Base-by-base conservation (phyloP, 1,140 invertebrate species). In the Diplogasteroides magnus region DNA sequence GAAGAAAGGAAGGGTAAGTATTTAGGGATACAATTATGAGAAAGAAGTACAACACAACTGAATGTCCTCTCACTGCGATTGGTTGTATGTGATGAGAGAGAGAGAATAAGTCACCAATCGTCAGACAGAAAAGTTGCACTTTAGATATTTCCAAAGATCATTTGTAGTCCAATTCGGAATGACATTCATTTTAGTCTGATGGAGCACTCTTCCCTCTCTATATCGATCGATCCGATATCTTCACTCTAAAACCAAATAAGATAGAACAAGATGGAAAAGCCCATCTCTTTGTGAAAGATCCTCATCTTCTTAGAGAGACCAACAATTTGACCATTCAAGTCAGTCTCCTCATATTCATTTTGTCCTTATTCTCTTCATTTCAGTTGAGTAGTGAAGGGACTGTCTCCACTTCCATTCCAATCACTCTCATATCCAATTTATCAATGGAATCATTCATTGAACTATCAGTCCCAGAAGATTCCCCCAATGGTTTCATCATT, bases 181-280 rank as follows among this genome's bases (percentile, higher is more conserved):
- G 6, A 11, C 37, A 6, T 48, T 48, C 37, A 11, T 48, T 63
- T 63, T 27, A 63, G 61, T 11, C 23, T 13, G 64, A n/a, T 14
- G 48, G 31, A 23, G 6, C 23, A 2, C 31, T 26, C 25, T 31
- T 65, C 31, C 6, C 2, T 37, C 2, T 65, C 2, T 48, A 28
- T 56, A 27, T 55, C 25, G 64, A 65, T 55, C 29, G 64, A 65
- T 37, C 64, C 29, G 64, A 65, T 37, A 15, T 65, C 2, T 48
- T 65, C 64, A 25, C 31, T 23, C 23, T 65, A 15, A 2, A 37
- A 48, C 64, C 64, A n/a, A 55, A 55, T 14, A n/a, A 14, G 2
- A 55, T 65, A 2, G 64, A 65, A 65, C 27, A 31, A 23, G 64
- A 31, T 13, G 64, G 64, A 26, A 65, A 65, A 26, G 64, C 64